phyloP scores from a whole-genome alignment of 2,113 vertebrate species.

The Oreochromis niloticus region DNA sequence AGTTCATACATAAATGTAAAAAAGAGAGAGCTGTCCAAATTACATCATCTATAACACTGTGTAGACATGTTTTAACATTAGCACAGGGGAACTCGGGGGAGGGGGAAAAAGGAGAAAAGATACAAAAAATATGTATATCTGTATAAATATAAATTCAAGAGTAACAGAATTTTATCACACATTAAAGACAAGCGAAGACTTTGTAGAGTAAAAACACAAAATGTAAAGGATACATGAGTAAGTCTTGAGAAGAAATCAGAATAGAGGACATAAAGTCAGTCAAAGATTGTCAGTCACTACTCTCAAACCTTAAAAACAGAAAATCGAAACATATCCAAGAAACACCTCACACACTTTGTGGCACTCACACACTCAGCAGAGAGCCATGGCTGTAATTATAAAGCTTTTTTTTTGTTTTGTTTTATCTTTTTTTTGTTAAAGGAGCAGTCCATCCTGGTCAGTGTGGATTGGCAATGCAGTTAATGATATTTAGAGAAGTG shows the following conservation, averaged over 20 bases:
- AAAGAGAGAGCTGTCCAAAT: conserved; percentile 74
- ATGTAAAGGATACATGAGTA: conserved; percentile 29
- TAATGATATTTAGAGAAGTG: background rate
- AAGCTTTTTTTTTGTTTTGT: conserved; percentile 39
- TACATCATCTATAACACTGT: conserved; percentile 73
- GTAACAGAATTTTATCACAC: conserved; percentile 72
- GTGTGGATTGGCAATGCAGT: background rate
- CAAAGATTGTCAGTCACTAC: conserved; percentile 75
- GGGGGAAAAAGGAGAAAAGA: conserved; percentile 33
- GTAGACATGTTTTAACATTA: conserved; percentile 68
- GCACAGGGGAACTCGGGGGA: conserved; percentile 40
- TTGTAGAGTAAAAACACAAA: conserved; percentile 69
- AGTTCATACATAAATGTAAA: conserved; percentile 89
- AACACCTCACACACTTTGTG: conserved; percentile 36
- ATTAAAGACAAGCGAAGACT: conserved; percentile 53
- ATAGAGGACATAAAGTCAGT: conserved; percentile 36
- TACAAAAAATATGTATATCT: conserved; percentile 80
- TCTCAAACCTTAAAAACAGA: conserved; percentile 47
- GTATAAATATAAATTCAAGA: conserved; percentile 79
- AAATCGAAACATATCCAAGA: conserved; percentile 10
- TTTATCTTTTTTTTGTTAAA: background rate
- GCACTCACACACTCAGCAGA: conserved; percentile 40
- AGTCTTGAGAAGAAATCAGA: conserved; percentile 37
- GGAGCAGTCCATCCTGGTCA: conserved; percentile 21
- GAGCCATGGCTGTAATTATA: conserved; percentile 26